phyloP scores from a whole-genome alignment of 2,888 invertebrate genomes.

The Hydrotaea diabolus region DNA sequence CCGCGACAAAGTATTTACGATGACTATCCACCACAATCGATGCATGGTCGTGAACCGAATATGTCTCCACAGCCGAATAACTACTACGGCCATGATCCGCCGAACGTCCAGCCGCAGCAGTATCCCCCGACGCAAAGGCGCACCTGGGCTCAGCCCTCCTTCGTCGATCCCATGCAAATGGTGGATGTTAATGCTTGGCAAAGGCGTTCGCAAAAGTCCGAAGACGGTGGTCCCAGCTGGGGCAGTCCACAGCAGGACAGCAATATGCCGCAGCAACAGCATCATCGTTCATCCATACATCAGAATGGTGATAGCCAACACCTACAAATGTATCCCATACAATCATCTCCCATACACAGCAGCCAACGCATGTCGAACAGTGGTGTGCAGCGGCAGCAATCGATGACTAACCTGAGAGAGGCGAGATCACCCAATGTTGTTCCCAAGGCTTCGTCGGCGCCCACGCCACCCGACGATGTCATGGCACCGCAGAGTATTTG shows the following conservation, averaged over 20 bases:
- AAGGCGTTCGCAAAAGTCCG: slow-evolving; percentile 72
- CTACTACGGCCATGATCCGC: slow-evolving; percentile 89
- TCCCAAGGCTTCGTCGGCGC: slow-evolving; percentile 69
- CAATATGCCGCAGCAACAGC: slow-evolving; percentile 65
- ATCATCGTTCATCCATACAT: slow-evolving; percentile 71
- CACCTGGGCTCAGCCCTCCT: slow-evolving; percentile 85
- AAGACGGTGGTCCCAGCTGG: slow-evolving; percentile 79
- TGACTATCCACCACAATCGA: slow-evolving; percentile 74
- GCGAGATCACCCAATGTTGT: slow-evolving; percentile 73
- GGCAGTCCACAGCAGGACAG: slow-evolving; percentile 70
- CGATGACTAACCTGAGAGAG: slow-evolving; percentile 75
- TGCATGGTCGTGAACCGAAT: slow-evolving; percentile 73
- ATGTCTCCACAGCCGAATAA: slow-evolving; percentile 82
- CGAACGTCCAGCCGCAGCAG: slow-evolving; percentile 75
- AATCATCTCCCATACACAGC: slow-evolving; percentile 86
- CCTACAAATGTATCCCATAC: slow-evolving; percentile 80
- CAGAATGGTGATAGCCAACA: slow-evolving; percentile 84
- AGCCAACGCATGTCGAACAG: slow-evolving; percentile 75
- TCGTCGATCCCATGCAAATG: slow-evolving; percentile 75
- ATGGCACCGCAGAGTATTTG: slow-evolving; percentile 97
- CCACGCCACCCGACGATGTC: slow-evolving; percentile 87
- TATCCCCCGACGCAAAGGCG: slow-evolving; percentile 81
- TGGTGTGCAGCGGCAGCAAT: slow-evolving; percentile 75
- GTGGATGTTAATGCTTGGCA: slow-evolving; percentile 80
- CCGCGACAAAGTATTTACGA: slow-evolving; percentile 82